Percentiles rank a stretch among this genome's conserved stretches.
Evolutionary conservation across 2,888 invertebrate genomes (phyloP).

Genomic region (Agrenia bidenticulata): DNA sequence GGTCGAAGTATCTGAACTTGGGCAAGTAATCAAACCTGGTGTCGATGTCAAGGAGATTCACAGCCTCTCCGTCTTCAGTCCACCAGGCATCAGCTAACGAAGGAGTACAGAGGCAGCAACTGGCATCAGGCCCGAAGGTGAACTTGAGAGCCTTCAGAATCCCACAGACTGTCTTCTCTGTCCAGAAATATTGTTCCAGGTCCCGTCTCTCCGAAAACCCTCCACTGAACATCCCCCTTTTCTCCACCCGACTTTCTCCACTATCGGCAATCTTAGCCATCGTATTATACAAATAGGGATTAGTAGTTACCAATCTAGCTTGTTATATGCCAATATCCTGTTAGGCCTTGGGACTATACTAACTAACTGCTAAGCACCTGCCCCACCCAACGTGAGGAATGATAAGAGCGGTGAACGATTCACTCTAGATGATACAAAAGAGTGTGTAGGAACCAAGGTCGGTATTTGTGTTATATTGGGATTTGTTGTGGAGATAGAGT

Average conservation of each 20-base stretch:
- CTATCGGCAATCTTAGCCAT: too few relatives aligned
- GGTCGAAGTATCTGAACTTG: constrained; percentile 49
- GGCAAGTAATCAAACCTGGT: constrained; percentile 46
- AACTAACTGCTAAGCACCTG: too few relatives aligned
- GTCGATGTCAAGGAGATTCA: constrained; percentile 49
- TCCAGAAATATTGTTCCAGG: constrained; percentile 51
- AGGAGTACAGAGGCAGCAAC: constrained; percentile 49
- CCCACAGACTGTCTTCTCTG: constrained; percentile 41
- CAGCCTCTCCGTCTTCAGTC: constrained; percentile 39
- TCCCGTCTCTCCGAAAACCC: constrained; percentile 46
- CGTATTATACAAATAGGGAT: too few relatives aligned
- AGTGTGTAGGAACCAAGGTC: too few relatives aligned
- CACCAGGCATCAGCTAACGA: constrained; percentile 44
- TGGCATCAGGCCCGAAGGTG: constrained; percentile 43
- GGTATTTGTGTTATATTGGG: too few relatives aligned
- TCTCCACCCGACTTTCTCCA: neutral
- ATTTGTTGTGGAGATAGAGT: too few relatives aligned
- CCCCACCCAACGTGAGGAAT: too few relatives aligned
- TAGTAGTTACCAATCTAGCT: too few relatives aligned
- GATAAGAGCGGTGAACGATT: too few relatives aligned
- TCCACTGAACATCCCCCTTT: neutral
- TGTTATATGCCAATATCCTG: too few relatives aligned
- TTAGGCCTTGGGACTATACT: too few relatives aligned
- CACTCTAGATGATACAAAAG: too few relatives aligned
- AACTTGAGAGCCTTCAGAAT: constrained; percentile 40